These are phyloP conservation scores for Lasioglossum vierecki DNA, from an alignment of 2,888 invertebrate genomes.

Conservation along the genomic window DNA sequence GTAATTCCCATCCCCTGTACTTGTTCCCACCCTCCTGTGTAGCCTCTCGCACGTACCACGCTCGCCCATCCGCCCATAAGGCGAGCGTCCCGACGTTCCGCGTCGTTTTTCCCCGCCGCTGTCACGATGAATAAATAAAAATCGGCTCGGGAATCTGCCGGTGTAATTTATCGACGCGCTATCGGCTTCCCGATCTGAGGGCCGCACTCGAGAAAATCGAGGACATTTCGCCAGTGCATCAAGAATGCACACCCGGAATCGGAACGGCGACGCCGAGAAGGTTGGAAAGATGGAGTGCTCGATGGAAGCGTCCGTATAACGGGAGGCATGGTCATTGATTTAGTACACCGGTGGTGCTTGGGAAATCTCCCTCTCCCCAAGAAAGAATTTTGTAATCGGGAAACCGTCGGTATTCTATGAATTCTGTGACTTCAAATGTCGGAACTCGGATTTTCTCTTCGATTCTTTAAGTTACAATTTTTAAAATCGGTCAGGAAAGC, in stretches of 20 bases:
- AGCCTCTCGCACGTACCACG: not conserved
- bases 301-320: not conserved
- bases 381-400: not conserved
- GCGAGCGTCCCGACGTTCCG: slow-evolving; percentile 14
- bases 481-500: no score
- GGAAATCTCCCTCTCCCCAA: not conserved
- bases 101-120: slow-evolving; percentile 12
- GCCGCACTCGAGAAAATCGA: slow-evolving; percentile 59
- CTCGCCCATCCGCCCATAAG: slow-evolving; percentile 30
- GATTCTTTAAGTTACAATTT: no score
- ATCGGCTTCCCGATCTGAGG: slow-evolving; percentile 60
- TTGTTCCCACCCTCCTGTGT: no score
- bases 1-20: slow-evolving; percentile 44
- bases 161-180: slow-evolving; percentile 70
- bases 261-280: slow-evolving; percentile 41
- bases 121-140: slow-evolving; percentile 74
- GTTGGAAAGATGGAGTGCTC: slow-evolving; percentile 14
- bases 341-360: not conserved
- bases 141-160: slow-evolving; percentile 58
- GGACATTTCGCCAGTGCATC: slow-evolving; percentile 54
- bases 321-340: not conserved
- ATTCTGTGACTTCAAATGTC: no score
- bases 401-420: not conserved
- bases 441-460: no score
- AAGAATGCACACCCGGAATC: slow-evolving; percentile 34